These are phyloP conservation scores for Xylocampa areola DNA, from an alignment of 2,888 invertebrate species.

Conservation along the genomic window DNA sequence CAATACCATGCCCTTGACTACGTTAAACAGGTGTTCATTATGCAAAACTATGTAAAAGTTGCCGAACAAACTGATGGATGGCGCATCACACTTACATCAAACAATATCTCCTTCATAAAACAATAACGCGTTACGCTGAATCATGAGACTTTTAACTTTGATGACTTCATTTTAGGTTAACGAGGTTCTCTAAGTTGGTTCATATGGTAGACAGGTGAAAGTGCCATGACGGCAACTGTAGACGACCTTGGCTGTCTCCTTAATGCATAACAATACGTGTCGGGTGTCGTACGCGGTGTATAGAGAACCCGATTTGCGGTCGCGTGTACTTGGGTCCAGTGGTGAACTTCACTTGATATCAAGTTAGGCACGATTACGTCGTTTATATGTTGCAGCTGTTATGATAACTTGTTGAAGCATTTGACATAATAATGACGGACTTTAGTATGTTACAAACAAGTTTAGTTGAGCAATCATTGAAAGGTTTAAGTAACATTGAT, in stretches of 20 bases:
- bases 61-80: slow-evolving; percentile 20
- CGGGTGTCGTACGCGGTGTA: slow-evolving; percentile 54
- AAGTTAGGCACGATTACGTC: slow-evolving; percentile 20
- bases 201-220: slow-evolving; percentile 74
- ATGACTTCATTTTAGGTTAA: slow-evolving; percentile 45
- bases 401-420: slow-evolving; percentile 4
- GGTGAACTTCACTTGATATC: slow-evolving; percentile 43
- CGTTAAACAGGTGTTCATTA: slow-evolving; percentile 55
- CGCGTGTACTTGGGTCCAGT: slow-evolving; percentile 46
- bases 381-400: slow-evolving; percentile 9
- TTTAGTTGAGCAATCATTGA: too few species aligned
- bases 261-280: slow-evolving; percentile 61
- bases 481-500: too few species aligned
- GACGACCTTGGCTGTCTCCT: slow-evolving; percentile 78
- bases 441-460: too few species aligned
- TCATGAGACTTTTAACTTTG: slow-evolving; percentile 33
- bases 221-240: slow-evolving; percentile 72
- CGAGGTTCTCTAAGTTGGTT: slow-evolving; percentile 39
- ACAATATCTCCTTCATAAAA: slow-evolving; percentile 12
- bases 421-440: neutral
- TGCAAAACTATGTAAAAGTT: slow-evolving; percentile 37
- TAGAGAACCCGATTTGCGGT: slow-evolving; percentile 48
- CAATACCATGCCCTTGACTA: slow-evolving; percentile 70
- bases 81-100: slow-evolving; percentile 21
- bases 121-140: slow-evolving; percentile 3